A percentile compares a stretch with the other conserved stretches of the same genome.
Conservation (phyloP, 2,113 vertebrate genomes). For the Dolichotis patagonum region DNA sequence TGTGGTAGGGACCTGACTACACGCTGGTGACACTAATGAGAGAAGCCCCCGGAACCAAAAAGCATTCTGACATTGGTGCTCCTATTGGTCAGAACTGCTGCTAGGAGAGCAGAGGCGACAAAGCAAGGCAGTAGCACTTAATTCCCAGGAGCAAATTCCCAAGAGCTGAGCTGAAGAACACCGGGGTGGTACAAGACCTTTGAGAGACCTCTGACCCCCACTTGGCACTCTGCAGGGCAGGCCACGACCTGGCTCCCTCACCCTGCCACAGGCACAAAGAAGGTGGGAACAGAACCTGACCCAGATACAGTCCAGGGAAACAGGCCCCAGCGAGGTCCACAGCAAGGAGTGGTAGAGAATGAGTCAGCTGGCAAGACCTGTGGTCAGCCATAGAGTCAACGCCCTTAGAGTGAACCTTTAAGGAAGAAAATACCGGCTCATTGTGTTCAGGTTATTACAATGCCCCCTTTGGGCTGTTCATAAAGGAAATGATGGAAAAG, state of each 20-base stretch:
- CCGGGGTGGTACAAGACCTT: neutral
- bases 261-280: neutral
- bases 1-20: too few species aligned
- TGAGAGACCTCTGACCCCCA: neutral
- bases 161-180: neutral
- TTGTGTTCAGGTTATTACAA: neutral
- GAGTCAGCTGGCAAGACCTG: neutral
- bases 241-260: neutral
- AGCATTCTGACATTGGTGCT: neutral
- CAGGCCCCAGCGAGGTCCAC: neutral
- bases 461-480: neutral
- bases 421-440: neutral
- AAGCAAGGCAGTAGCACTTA: neutral
- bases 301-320: neutral
- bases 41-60: neutral
- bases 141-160: neutral
- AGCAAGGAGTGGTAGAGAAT: neutral
- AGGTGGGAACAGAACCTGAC: neutral
- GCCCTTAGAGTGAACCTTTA: neutral
- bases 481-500: conserved; percentile 36
- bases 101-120: neutral
- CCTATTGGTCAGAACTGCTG: neutral
- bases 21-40: neutral
- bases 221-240: neutral
- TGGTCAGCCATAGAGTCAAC: neutral